Conservation (phyloP, 2,113 vertebrate genomes). For the Morphnarchus princeps region DNA sequence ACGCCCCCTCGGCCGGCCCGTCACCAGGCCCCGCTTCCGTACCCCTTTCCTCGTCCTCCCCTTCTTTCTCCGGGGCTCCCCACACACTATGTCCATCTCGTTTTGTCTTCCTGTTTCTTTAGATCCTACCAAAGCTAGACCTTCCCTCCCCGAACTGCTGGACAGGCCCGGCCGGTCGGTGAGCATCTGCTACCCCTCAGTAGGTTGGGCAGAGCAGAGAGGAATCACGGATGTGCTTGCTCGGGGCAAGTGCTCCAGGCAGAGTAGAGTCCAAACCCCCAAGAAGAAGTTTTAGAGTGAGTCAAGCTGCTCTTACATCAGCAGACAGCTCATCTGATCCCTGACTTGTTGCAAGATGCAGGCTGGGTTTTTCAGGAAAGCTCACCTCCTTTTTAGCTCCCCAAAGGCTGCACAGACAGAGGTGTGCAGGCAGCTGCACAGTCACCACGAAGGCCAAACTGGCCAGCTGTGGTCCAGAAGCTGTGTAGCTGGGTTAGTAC, state of each 20-base stretch:
- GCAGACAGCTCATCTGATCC: background rate
- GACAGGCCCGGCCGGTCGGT: conserved; percentile 30
- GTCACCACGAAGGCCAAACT: background rate
- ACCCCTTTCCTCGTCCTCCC: background rate
- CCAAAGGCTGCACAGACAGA: accelerated
- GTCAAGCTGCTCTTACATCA: background rate
- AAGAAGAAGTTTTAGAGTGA: background rate
- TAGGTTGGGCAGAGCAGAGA: background rate
- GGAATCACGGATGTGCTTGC: background rate
- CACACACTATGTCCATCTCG: background rate
- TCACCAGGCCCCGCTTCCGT: background rate
- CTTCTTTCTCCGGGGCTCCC: background rate
- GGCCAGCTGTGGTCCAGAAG: background rate
- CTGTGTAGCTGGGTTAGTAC: background rate
- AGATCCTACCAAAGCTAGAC: conserved; percentile 24
- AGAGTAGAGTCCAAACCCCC: background rate
- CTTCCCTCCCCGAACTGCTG: background rate
- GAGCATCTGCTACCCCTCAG: conserved; percentile 31
- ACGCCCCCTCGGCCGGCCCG: background rate
- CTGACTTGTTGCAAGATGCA: background rate
- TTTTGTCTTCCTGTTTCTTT: conserved; percentile 3
- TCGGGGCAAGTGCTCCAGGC: background rate
- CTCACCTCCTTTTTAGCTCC: background rate
- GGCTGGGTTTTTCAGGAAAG: background rate
- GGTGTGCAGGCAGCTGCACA: background rate